These are phyloP conservation scores for Echinometra lucunter DNA, from an alignment of 53 echinoderm and acorn worm genomes.

Conservation along the genomic window DNA sequence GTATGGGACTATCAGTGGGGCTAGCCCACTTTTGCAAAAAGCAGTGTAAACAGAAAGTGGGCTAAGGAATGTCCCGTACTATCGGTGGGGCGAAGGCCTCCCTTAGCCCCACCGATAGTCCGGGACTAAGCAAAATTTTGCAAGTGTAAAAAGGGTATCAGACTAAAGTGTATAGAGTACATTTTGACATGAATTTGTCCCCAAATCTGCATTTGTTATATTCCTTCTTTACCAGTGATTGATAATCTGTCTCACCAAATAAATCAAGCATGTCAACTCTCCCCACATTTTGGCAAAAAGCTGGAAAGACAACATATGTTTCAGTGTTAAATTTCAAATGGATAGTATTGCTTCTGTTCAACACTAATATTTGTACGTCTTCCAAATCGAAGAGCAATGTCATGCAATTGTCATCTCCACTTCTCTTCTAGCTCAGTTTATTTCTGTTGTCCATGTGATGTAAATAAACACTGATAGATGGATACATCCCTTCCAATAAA, in stretches of 20 bases:
- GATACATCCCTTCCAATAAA: constrained; percentile 33
- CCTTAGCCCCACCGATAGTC: no score
- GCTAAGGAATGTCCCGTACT: no score
- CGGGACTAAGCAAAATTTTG: no score
- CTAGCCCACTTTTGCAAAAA: no score
- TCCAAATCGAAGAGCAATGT: background rate
- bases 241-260: background rate
- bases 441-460: constrained; percentile 31
- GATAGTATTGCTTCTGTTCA: background rate
- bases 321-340: background rate
- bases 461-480: constrained; percentile 29
- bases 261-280: background rate
- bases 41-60: no score
- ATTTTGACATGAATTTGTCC: background rate
- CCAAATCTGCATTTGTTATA: background rate
- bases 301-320: background rate
- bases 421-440: background rate
- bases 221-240: background rate
- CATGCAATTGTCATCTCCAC: background rate
- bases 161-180: background rate
- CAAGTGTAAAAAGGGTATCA: no score
- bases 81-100: no score
- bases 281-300: background rate
- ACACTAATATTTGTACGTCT: background rate
- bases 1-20: no score